These are phyloP conservation scores for Laodelphax striatellus DNA, from an alignment of 1,140 invertebrate genomes.

Conservation along the genomic window DNA sequence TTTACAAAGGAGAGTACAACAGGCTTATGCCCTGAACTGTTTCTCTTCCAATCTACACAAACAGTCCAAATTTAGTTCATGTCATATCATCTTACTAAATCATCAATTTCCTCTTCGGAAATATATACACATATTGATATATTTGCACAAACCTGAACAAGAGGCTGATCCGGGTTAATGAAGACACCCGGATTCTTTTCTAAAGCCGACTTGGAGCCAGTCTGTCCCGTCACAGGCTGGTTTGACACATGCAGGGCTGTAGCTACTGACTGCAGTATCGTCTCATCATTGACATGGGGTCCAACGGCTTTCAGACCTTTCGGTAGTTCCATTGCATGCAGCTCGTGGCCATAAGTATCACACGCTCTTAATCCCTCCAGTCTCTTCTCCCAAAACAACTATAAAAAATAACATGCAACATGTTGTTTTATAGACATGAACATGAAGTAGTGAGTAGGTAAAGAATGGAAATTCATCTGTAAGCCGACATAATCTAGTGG, in stretches of 20 bases:
- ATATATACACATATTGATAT: no score
- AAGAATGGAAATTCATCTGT: no score
- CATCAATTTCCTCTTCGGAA: no score
- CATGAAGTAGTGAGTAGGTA: no score
- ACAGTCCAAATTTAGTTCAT: no score
- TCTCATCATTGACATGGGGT: constrained; percentile 83
- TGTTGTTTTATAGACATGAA: no score
- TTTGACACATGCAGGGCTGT: constrained; percentile 72
- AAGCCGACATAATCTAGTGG: no score
- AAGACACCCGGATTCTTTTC: constrained; percentile 90
- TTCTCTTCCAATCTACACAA: no score
- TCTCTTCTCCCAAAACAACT: constrained; percentile 96
- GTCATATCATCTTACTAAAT: no score
- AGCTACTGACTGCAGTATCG: constrained; percentile 80
- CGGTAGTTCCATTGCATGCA: constrained; percentile 73
- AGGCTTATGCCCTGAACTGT: no score
- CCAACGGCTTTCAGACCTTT: constrained; percentile 80
- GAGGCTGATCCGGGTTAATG: constrained; percentile 91
- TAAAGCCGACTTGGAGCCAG: constrained; percentile 64
- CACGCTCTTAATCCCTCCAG: constrained; percentile 81
- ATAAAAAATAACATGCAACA: constrained; percentile 11
- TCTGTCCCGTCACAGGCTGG: constrained; percentile 83
- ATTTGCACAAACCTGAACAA: constrained; percentile 60
- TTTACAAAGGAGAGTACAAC: no score
- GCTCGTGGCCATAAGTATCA: constrained; percentile 68